These are phyloP conservation scores for Drosophila biarmipes DNA, from an alignment of 1,140 invertebrate species.

Conservation along the genomic window DNA sequence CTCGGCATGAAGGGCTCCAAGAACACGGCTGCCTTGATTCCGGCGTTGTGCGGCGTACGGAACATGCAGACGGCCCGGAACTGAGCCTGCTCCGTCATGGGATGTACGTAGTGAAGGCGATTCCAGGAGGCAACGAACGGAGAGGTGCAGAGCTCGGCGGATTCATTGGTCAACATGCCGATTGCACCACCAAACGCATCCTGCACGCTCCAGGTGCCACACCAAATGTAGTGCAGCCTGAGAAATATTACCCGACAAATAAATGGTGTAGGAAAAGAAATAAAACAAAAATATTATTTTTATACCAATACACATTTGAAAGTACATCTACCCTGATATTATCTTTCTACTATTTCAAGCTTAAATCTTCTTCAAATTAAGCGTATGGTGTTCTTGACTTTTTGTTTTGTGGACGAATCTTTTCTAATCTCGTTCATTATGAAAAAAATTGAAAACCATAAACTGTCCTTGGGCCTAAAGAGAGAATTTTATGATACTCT, in stretches of 20 bases:
- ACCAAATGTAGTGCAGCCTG: slow-evolving; percentile 56
- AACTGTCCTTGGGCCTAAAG: too few species aligned
- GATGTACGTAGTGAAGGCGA: slow-evolving; percentile 51
- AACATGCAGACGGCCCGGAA: slow-evolving; percentile 80
- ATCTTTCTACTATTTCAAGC: too few species aligned
- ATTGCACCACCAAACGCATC: slow-evolving; percentile 68
- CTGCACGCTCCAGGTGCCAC: slow-evolving; percentile 59
- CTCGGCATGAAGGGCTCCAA: slow-evolving; percentile 66
- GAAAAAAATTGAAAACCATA: too few species aligned
- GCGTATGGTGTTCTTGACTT: too few species aligned
- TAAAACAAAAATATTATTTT: neutral
- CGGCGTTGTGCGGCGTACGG: slow-evolving; percentile 74
- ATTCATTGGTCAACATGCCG: slow-evolving; percentile 53
- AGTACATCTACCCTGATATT: too few species aligned
- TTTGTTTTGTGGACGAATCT: neutral
- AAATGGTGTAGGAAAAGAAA: too few species aligned
- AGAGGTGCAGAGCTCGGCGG: slow-evolving; percentile 53
- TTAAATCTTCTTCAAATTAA: too few species aligned
- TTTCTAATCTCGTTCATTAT: too few species aligned
- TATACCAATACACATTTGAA: too few species aligned
- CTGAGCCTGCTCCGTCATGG: slow-evolving; percentile 46
- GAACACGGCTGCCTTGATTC: slow-evolving; percentile 63
- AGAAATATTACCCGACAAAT: neutral
- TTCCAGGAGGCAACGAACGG: slow-evolving; percentile 53
- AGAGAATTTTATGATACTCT: too few species aligned